Percentiles rank a stretch among this genome's conserved stretches.
These are phyloP conservation scores for Hemiprocne comata DNA, from an alignment of 2,113 vertebrate genomes.

Conservation along the genomic window DNA sequence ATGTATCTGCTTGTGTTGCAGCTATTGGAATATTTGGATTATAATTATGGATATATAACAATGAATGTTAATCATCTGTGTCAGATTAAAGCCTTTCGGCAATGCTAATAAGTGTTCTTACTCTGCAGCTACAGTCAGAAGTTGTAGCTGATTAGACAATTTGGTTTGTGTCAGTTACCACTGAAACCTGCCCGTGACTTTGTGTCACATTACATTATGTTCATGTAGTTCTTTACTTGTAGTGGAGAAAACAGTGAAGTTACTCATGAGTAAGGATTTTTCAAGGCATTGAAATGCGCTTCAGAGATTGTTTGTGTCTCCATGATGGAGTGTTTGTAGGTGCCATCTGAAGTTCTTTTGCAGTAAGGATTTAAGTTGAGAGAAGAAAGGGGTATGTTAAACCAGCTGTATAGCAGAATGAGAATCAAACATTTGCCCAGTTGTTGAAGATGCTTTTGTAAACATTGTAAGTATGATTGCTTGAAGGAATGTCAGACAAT, in stretches of 20 bases:
- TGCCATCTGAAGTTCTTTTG: neutral
- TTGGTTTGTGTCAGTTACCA: neutral
- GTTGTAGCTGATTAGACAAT: neutral
- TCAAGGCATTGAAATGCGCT: neutral
- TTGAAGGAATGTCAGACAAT: neutral
- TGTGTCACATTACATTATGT: neutral
- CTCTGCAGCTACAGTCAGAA: neutral
- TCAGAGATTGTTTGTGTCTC: neutral
- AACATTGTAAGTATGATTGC: neutral
- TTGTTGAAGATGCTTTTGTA: neutral
- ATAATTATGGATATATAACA: neutral
- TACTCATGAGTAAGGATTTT: neutral
- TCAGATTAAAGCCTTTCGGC: neutral
- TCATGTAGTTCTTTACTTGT: neutral
- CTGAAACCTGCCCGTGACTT: neutral
- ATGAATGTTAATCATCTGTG: neutral
- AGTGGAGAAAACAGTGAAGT: neutral
- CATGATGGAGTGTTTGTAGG: fast-evolving
- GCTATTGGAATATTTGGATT: neutral
- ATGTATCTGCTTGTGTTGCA: neutral
- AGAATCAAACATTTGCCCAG: neutral
- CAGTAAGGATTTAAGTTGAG: neutral
- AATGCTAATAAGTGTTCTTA: neutral
- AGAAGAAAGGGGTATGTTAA: neutral
- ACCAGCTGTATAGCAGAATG: neutral